Conservation (phyloP, 2,888 invertebrate genomes). For the Linnaemya vulpina region DNA sequence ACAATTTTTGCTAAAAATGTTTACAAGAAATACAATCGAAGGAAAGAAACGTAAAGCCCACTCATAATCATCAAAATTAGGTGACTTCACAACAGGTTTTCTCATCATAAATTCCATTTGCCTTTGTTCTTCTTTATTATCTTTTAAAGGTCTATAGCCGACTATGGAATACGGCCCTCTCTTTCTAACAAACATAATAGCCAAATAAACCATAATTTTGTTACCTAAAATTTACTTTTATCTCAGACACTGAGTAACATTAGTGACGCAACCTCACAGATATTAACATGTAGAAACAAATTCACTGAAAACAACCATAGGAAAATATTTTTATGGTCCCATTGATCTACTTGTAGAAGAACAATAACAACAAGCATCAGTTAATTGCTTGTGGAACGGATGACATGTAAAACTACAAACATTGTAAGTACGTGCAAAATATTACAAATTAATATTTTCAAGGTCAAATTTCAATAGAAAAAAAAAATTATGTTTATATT, state of each 20-base stretch:
- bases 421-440: slow-evolving; percentile 66
- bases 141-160: slow-evolving; percentile 13
- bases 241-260: slow-evolving; percentile 36
- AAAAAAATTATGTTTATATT: not conserved
- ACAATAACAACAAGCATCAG: not conserved
- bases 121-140: slow-evolving; percentile 44
- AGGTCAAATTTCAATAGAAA: slow-evolving; percentile 64
- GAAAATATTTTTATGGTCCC: slow-evolving; percentile 37
- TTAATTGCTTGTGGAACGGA: not conserved
- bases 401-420: slow-evolving; percentile 27
- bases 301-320: slow-evolving; percentile 6
- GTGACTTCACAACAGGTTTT: slow-evolving; percentile 72
- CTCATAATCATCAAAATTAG: slow-evolving; percentile 70
- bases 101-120: slow-evolving; percentile 40
- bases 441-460: slow-evolving; percentile 68
- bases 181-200: slow-evolving; percentile 24
- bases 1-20: slow-evolving; percentile 56
- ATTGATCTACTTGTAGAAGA: slow-evolving; percentile 34
- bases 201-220: slow-evolving; percentile 39
- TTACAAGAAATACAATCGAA: slow-evolving; percentile 21
- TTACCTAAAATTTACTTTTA: slow-evolving; percentile 59
- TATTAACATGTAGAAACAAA: slow-evolving; percentile 37
- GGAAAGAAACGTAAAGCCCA: slow-evolving; percentile 64
- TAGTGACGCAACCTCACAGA: slow-evolving; percentile 66
- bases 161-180: not conserved